A percentile compares a stretch with the other conserved stretches of the same genome.
Conservation (phyloP, 2,888 invertebrate species). For the Drosophila quinaria region DNA sequence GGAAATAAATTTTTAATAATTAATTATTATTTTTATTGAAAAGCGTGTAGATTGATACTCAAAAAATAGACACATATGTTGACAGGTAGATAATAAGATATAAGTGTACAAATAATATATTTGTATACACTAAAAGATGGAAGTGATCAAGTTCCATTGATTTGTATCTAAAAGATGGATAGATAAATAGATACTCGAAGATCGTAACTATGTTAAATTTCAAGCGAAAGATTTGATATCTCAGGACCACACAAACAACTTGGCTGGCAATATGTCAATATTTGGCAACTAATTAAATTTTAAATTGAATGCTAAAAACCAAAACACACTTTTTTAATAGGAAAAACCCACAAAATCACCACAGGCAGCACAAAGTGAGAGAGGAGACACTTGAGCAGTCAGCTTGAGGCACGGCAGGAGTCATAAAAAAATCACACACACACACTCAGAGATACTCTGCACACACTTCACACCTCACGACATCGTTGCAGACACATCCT, state of each 20-base stretch:
- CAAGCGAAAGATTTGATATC: constrained; percentile 30
- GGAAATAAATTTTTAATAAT: neutral
- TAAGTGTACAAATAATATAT: neutral
- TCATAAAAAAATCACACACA: constrained; percentile 52
- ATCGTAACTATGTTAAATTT: constrained; percentile 2
- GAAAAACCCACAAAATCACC: constrained; percentile 77
- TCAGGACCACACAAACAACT: constrained; percentile 55
- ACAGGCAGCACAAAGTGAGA: constrained; percentile 43
- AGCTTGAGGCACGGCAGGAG: constrained; percentile 62
- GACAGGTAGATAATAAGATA: neutral
- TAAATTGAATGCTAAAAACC: constrained; percentile 53
- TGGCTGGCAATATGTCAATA: constrained; percentile 47
- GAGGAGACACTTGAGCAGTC: constrained; percentile 26
- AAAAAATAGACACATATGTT: neutral
- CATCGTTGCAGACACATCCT: constrained; percentile 75
- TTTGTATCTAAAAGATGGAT: constrained; percentile 13
- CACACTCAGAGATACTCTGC: constrained; percentile 24
- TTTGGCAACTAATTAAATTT: constrained; percentile 73
- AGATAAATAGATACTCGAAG: neutral
- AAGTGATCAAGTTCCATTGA: neutral
- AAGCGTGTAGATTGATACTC: neutral
- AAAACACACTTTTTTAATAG: constrained; percentile 63
- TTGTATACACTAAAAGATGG: neutral
- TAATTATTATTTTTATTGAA: neutral
- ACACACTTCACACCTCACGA: constrained; percentile 70